Conservation (phyloP, 1,140 invertebrate species). For the Homarus americanus region DNA sequence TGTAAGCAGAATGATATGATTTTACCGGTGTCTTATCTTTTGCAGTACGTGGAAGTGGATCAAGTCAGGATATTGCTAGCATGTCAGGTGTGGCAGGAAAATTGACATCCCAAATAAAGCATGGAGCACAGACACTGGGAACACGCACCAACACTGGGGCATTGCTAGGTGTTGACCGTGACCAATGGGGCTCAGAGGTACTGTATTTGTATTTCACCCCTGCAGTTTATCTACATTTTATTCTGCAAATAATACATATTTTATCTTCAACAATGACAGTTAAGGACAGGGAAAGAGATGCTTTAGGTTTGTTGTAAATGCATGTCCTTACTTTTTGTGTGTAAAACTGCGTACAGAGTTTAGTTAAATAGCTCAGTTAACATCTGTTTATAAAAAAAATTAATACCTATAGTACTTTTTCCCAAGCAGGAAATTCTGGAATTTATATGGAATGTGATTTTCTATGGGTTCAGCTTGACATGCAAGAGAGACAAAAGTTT, state of each 20-base stretch:
- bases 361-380: too few relatives aligned
- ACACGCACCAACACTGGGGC: constrained; percentile 64
- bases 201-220: neutral
- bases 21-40: neutral
- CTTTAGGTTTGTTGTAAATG: too few relatives aligned
- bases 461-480: constrained; percentile 78
- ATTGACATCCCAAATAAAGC: constrained; percentile 76
- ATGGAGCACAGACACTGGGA: constrained; percentile 75
- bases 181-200: constrained; percentile 80
- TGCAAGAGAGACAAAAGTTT: constrained; percentile 82
- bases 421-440: neutral
- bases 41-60: constrained; percentile 76
- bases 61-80: constrained; percentile 77
- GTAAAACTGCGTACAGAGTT: too few relatives aligned
- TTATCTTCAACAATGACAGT: too few relatives aligned
- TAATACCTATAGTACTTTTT: too few relatives aligned
- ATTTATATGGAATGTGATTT: neutral
- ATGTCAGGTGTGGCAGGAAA: constrained; percentile 76
- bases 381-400: too few relatives aligned
- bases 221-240: neutral
- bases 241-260: neutral
- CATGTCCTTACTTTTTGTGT: too few relatives aligned
- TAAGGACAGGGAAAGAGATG: too few relatives aligned
- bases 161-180: constrained; percentile 83
- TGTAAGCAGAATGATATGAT: too few relatives aligned